A percentile compares a stretch with the other conserved stretches of the same genome.
Conservation (phyloP, 1,140 invertebrate species). For the Diprion similis region DNA sequence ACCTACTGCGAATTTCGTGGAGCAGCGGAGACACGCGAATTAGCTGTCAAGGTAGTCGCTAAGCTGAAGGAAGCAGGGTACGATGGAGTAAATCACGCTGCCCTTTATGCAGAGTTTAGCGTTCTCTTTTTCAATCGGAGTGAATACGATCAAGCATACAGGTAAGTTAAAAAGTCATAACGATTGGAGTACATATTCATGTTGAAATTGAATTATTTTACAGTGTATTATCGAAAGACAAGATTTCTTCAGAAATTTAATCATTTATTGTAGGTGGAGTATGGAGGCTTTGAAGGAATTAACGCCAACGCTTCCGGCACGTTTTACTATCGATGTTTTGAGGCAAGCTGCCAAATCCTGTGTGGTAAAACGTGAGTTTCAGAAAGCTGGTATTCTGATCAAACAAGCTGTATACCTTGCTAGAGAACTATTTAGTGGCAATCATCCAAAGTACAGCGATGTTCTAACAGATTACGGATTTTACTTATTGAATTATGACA, state of each 20-base stretch:
- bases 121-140: conserved; percentile 80
- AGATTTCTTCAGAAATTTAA: conserved; percentile 23
- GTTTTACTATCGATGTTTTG: conserved; percentile 79
- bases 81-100: conserved; percentile 68
- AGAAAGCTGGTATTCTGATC: conserved; percentile 80
- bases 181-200: too few relatives aligned
- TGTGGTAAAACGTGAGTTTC: conserved; percentile 85
- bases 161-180: conserved; percentile 60
- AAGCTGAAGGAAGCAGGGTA: conserved; percentile 56
- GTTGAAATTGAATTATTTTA: neutral
- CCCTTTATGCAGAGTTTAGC: conserved; percentile 81
- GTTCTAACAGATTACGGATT: conserved; percentile 88
- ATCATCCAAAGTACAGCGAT: conserved; percentile 84
- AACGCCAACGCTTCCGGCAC: conserved; percentile 64
- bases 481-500: conserved; percentile 90
- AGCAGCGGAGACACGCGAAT: conserved; percentile 70
- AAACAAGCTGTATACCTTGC: conserved; percentile 80
- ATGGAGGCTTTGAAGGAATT: conserved; percentile 74
- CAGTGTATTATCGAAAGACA: conserved; percentile 8
- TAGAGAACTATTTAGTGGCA: conserved; percentile 70
- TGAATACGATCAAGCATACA: conserved; percentile 81
- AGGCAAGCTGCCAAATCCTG: conserved; percentile 85
- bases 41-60: conserved; percentile 65
- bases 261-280: conserved; percentile 70
- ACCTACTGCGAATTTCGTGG: conserved; percentile 78